Conservation (phyloP, 2,113 vertebrate species). For the Microcebus lehilahytsara region DNA sequence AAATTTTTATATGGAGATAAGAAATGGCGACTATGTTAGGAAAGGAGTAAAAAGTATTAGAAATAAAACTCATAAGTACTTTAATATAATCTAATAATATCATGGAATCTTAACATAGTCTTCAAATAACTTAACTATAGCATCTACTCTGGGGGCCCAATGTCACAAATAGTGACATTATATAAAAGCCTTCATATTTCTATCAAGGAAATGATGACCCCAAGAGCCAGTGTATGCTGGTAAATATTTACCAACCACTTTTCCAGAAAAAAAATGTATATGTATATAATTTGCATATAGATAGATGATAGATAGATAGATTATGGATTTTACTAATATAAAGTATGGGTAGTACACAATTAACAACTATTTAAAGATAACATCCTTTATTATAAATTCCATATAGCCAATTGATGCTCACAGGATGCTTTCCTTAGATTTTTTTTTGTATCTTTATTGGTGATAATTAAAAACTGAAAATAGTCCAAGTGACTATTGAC, state of each 20-base stretch:
- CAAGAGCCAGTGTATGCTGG: not conserved
- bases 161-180: not conserved
- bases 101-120: not conserved
- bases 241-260: not conserved
- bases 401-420: not conserved
- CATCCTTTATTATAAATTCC: not conserved
- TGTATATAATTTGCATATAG: not conserved
- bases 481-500: too few species aligned
- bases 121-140: not conserved
- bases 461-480: too few species aligned
- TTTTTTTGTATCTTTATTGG: too few species aligned
- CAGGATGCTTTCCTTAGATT: not conserved
- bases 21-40: not conserved
- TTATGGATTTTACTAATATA: not conserved
- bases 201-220: not conserved
- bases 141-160: not conserved
- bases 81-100: conserved; percentile 1
- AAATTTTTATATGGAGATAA: not conserved
- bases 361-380: not conserved
- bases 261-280: not conserved
- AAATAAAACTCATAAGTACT: not conserved
- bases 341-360: not conserved
- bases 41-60: not conserved
- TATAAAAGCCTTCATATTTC: not conserved
- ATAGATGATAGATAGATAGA: not conserved